Evolutionary conservation across 2,888 invertebrate genomes (phyloP).

Genomic region (Dicyrtoma fusca): DNA sequence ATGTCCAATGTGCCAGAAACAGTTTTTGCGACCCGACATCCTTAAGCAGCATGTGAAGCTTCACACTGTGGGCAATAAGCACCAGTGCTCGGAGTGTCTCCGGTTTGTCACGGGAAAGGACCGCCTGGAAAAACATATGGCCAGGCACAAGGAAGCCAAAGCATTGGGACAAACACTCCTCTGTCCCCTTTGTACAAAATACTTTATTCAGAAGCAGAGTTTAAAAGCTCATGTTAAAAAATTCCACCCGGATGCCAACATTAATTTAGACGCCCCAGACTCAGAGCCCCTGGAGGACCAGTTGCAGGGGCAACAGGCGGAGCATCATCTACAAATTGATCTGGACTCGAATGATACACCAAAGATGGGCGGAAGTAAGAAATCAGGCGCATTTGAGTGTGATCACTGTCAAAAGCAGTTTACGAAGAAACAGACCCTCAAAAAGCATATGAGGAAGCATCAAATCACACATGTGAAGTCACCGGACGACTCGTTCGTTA

Average conservation of each 20-base stretch:
- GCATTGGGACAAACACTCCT: conserved; percentile 43
- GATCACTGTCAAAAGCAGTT: conserved; percentile 33
- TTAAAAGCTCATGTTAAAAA: conserved; percentile 50
- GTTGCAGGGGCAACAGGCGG: neutral
- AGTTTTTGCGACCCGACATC: conserved; percentile 49
- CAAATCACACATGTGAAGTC: neutral
- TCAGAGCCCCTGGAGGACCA: neutral
- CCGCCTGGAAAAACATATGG: conserved; percentile 47
- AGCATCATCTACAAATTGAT: neutral
- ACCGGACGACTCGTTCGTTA: neutral
- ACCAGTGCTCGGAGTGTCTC: conserved; percentile 51
- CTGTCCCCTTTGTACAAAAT: conserved; percentile 49
- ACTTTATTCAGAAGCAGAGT: conserved; percentile 50
- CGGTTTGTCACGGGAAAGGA: conserved; percentile 49
- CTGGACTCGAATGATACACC: neutral
- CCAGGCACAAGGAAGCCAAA: conserved; percentile 48
- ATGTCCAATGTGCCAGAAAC: conserved; percentile 48
- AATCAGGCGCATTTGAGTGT: conserved; percentile 7
- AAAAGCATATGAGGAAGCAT: conserved; percentile 41
- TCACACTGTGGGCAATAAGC: conserved; percentile 48
- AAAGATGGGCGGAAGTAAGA: neutral
- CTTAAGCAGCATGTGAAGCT: conserved; percentile 50
- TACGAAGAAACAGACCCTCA: conserved; percentile 37
- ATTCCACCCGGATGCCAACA: conserved; percentile 45
- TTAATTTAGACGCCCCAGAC: conserved; percentile 20